Percentiles rank a stretch among this genome's conserved stretches.
phyloP scores from a whole-genome alignment of 2,113 vertebrate genomes.

The Todiramphus saurophagus region DNA sequence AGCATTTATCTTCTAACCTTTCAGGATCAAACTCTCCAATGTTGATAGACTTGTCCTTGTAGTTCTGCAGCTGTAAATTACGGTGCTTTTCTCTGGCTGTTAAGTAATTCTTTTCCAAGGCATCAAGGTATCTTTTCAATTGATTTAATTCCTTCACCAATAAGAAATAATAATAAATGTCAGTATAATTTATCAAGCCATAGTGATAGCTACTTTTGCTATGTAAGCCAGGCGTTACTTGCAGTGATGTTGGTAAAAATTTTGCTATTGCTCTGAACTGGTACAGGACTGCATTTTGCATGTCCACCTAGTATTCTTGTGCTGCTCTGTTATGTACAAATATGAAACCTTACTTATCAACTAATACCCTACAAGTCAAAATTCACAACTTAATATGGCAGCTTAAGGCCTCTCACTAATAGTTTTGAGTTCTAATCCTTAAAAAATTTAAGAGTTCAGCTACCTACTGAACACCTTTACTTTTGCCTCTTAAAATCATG shows the following conservation, averaged over 20 bases:
- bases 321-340: background rate
- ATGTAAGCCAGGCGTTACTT: background rate
- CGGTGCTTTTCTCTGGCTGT: conserved; percentile 81
- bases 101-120: conserved; percentile 85
- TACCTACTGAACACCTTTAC: background rate
- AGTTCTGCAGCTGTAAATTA: conserved; percentile 80
- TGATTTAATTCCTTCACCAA: conserved; percentile 79
- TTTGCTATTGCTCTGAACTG: background rate
- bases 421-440: background rate
- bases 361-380: background rate
- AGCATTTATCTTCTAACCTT: conserved; percentile 76
- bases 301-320: background rate
- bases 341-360: background rate
- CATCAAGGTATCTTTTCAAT: conserved; percentile 81
- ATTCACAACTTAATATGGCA: background rate
- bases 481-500: background rate
- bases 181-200: background rate
- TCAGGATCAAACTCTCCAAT: conserved; percentile 83
- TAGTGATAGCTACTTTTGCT: background rate
- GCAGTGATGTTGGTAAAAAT: background rate
- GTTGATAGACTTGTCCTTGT: conserved; percentile 70
- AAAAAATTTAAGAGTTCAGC: background rate
- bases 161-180: conserved; percentile 11
- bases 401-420: background rate
- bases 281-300: background rate